phyloP scores from a whole-genome alignment of 35 echinoderm and acorn worm species.

The Stichopus chloronotus region DNA sequence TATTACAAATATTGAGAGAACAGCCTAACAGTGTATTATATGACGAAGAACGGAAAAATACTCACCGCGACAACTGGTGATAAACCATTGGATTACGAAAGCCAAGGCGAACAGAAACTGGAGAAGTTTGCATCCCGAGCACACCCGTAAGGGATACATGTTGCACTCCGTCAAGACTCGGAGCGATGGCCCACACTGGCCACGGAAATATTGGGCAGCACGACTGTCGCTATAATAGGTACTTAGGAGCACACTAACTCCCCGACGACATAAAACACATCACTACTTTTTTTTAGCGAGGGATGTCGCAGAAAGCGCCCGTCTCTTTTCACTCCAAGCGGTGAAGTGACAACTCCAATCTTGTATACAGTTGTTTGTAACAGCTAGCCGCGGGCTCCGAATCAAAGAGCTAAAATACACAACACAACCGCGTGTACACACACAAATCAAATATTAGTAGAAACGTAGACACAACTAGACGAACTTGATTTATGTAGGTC shows the following conservation, averaged over 20 bases:
- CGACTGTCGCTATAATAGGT: no score
- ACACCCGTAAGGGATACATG: constrained; percentile 11
- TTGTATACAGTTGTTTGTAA: not conserved
- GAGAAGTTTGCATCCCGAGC: constrained; percentile 12
- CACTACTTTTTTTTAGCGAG: not conserved
- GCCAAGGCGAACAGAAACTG: not conserved
- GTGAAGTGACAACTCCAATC: not conserved
- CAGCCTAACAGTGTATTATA: not conserved
- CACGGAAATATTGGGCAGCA: no score
- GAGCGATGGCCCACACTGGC: no score
- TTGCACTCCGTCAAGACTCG: not conserved
- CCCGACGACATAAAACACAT: not conserved
- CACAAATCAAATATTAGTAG: not conserved
- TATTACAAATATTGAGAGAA: no score
- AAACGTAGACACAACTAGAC: not conserved
- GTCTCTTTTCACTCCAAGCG: not conserved
- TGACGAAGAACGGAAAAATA: not conserved
- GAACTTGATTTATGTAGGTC: not conserved
- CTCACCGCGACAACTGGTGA: not conserved
- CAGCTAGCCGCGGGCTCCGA: not conserved
- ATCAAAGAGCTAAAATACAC: not conserved
- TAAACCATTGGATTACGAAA: not conserved
- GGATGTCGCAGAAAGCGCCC: not conserved
- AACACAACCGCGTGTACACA: not conserved
- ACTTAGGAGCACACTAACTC: not conserved